Evolutionary conservation across 2,113 vertebrate genomes (phyloP).

Genomic region (Otus sunia): DNA sequence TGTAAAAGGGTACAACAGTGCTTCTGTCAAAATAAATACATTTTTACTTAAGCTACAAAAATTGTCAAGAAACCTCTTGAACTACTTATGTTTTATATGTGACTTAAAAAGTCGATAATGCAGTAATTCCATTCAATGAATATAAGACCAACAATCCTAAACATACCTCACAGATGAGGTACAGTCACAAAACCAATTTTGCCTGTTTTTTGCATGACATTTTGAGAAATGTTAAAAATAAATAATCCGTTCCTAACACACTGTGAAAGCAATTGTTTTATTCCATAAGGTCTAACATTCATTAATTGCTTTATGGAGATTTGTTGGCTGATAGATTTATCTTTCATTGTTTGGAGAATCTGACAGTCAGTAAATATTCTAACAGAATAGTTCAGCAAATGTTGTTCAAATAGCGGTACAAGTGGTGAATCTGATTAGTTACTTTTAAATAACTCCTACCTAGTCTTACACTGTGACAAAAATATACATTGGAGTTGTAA

Average conservation of each 20-base stretch:
- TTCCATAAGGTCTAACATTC: conserved; percentile 21
- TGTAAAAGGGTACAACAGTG: neutral
- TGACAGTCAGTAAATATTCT: conserved; percentile 46
- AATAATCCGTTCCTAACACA: neutral
- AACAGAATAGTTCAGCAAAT: conserved; percentile 44
- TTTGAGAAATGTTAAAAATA: conserved; percentile 26
- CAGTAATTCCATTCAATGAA: neutral
- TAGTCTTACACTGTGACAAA: neutral
- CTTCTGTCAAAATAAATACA: neutral
- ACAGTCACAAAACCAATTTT: neutral
- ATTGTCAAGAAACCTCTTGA: neutral
- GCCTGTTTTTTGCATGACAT: neutral
- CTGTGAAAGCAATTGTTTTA: neutral
- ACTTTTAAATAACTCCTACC: conserved; percentile 16
- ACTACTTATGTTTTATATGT: neutral
- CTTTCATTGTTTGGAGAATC: conserved; percentile 25
- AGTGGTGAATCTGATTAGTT: conserved; percentile 25
- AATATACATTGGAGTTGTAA: neutral
- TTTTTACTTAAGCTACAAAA: neutral
- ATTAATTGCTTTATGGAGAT: conserved; percentile 60
- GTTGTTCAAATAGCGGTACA: neutral
- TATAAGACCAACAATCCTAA: neutral
- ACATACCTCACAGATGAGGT: neutral
- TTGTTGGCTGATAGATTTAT: conserved; percentile 43
- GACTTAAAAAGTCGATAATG: neutral